Evolutionary conservation across 2,113 vertebrate species (phyloP).

Genomic region (Sceloporus undulatus): DNA sequence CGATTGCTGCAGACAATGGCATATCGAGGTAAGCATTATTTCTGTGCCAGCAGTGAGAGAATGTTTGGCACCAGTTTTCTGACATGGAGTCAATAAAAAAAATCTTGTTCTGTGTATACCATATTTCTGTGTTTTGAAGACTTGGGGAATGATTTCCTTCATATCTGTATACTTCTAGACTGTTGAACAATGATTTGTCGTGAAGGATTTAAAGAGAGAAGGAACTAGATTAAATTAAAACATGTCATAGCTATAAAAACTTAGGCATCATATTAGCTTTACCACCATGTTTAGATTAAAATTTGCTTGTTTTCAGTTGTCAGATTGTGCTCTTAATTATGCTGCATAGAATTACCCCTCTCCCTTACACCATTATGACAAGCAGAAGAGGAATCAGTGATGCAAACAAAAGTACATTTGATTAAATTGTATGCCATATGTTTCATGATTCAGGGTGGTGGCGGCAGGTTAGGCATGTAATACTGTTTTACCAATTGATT

Average conservation of each 20-base stretch:
- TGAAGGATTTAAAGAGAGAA: neutral
- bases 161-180: neutral
- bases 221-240: neutral
- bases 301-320: too few relatives aligned
- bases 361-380: neutral
- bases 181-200: neutral
- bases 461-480: neutral
- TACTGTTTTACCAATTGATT: neutral
- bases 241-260: neutral
- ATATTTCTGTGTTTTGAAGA: neutral
- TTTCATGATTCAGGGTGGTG: neutral
- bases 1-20: constrained; percentile 87
- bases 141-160: neutral
- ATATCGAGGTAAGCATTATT: constrained; percentile 78
- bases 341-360: neutral
- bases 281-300: neutral
- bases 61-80: neutral
- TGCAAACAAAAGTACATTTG: neutral
- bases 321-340: too few relatives aligned
- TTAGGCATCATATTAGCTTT: neutral
- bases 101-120: neutral
- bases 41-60: neutral
- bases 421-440: neutral
- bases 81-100: neutral
- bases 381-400: neutral